Evolutionary conservation across 1,140 invertebrate genomes (phyloP), one percentile per base, ranked within the genome.

Genomic region (Apis mellifera): DNA sequence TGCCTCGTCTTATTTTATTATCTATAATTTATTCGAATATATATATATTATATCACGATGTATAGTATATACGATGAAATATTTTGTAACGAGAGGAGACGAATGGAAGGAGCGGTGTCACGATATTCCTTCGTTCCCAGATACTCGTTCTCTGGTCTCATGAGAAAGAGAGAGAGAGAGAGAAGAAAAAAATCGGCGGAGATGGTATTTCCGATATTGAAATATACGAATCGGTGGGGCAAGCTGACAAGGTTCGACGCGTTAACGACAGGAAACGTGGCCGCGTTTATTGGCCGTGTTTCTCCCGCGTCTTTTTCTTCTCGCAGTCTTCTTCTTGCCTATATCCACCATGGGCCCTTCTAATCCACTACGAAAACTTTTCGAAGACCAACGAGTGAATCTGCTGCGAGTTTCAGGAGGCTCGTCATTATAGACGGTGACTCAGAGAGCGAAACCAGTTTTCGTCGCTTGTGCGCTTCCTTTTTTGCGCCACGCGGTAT

Each of bases 371-470:
- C 85, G 88, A 87, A 89, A 89, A 78, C 83, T 78, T 80, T 78
- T 84, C 80, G 81, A 42, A 42, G 32, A 80, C 80, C 79, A 66
- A 87, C 79, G 78, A 69, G 86, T 77, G 84, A 83, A 84, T 84
- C 84, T 88, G 54, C 84, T 73, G 74, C 82, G 83, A 82, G 88
- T 89, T 91, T 82, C 84, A 84, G 82, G 19, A 82, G 87, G 85
- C 89, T 80, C 90, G 86, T 93, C 92, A 92, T 93, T 93, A 93
- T 90, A 90, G 88, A 91, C 88, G 89, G 90, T 93, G 91, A 93
- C 92, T 93, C 92, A 93, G 90, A 92, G 85, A 84, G 78, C 85
- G 88, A 92, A 93, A 93, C 92, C 92, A 92, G 92, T 93, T 93
- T 88, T 90, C 90, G 84, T 85, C 60, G 78, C 79, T 82, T 76